Percentiles rank a stretch among this genome's conserved stretches.
Conservation (phyloP, 2,797 vertebrate genomes). For the Notamacropus eugenii region DNA sequence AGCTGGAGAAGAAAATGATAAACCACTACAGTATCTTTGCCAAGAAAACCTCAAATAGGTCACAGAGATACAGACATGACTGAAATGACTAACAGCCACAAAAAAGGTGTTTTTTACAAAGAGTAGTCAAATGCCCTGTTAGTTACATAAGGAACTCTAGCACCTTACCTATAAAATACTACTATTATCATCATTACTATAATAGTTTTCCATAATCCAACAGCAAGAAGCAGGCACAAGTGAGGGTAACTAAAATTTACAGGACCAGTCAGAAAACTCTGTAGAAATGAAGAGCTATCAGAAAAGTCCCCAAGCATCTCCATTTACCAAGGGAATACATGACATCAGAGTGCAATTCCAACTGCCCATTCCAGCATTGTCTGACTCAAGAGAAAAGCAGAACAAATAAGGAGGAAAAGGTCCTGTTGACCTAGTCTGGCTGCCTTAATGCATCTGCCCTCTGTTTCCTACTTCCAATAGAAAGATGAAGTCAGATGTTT, state of each 20-base stretch:
- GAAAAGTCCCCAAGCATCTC: conserved; percentile 7
- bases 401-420: conserved; percentile 73
- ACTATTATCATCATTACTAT: not conserved
- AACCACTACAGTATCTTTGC: not conserved
- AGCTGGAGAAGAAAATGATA: not conserved
- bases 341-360: not conserved
- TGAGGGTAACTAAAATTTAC: conserved; percentile 44
- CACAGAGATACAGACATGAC: not conserved
- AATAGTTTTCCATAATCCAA: not conserved
- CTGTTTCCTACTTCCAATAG: conserved; percentile 62
- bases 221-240: not conserved
- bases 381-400: conserved; percentile 63
- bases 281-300: conserved; percentile 42
- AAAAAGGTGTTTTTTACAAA: not conserved
- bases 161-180: not conserved
- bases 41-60: not conserved
- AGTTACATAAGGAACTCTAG: not conserved
- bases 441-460: conserved; percentile 56
- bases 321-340: conserved; percentile 49
- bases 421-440: conserved; percentile 48
- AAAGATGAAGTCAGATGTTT: conserved; percentile 57
- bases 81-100: not conserved
- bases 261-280: conserved; percentile 53
- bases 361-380: conserved; percentile 31
- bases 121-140: not conserved